Evolutionary conservation across 2,797 vertebrate species (phyloP), one percentile per base, ranked within the genome.

Genomic region (Helicolenus hilgendorfi): DNA sequence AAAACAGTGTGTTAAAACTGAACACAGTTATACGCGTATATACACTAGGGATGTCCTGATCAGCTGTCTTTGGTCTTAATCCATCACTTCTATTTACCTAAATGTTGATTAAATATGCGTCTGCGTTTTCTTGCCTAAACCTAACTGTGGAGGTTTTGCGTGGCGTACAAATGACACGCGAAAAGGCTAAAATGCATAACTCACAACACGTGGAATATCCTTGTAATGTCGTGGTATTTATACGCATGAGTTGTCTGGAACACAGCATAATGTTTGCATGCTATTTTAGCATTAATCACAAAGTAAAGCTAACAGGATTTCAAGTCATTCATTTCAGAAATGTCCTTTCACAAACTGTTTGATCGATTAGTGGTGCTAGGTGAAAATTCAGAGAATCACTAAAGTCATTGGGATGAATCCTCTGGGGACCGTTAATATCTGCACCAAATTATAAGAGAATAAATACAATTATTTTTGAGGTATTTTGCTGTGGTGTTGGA

Each of bases 401-500:
- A 49, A 20, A 20, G 2, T 59, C 4, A 33, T 84, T 53, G 31
- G 49, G 22, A 75, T 65, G 31, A 59, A 78, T 83, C 33, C 7
- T 79, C 24, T 58, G 35, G 22, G n/a, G 2, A 63, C 24, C 7
- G 58, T 75, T 65, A 15, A 59, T 75, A 24, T 68, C 27, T 77
- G 33, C 27, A 22, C 6, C n/a, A 70, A 36, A 71, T 68, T 5
- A 64, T 9, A 59, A 45, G 10, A 29, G 31, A 79, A 76, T 67
- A 64, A 60, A 60, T 64, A 3, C 0, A 74, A 74, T 60, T 7
- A 38, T 62, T 68, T 60, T 63, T 68, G 1, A n/a, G 14, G 33
- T 88, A 58, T 68, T 79, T 84, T 2, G 3, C 67, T 76, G 1
- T 59, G 64, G 8, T 58, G 65, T 62, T 60, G 49, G 74, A 67